A percentile compares a stretch with the other conserved stretches of the same genome.
Conservation (phyloP, 37 sponge, comb jelly and placozoan species). For the Spongilla lacustris region DNA sequence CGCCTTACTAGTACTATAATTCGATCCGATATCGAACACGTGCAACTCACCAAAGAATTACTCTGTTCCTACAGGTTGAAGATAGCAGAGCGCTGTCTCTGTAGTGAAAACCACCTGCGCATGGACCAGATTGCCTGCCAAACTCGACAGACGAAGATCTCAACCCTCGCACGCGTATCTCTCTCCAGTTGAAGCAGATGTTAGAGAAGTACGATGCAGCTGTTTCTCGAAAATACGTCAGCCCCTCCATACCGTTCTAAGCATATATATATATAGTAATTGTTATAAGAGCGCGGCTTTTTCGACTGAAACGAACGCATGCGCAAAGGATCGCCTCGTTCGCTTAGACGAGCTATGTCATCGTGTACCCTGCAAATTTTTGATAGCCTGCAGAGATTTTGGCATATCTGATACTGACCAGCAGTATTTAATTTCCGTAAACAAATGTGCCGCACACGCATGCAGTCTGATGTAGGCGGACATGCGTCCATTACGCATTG, state of each 20-base stretch:
- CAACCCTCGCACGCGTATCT: slow-evolving; percentile 9
- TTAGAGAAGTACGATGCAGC: slow-evolving; percentile 20
- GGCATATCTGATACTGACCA: too few species aligned
- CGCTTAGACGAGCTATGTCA: too few species aligned
- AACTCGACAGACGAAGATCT: neutral
- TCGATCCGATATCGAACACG: too few species aligned
- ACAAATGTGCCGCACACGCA: too few species aligned
- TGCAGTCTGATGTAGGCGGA: neutral
- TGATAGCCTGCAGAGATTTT: too few species aligned
- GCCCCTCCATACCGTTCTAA: neutral
- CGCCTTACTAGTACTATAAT: too few species aligned
- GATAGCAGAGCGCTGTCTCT: slow-evolving; percentile 15
- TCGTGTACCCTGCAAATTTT: too few species aligned
- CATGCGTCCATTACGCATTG: neutral
- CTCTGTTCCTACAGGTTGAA: slow-evolving; percentile 59
- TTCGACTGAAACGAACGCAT: neutral
- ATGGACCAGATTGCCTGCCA: neutral
- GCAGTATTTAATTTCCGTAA: too few species aligned
- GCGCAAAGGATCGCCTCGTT: neutral
- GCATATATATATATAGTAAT: neutral
- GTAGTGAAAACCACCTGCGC: slow-evolving; percentile 49
- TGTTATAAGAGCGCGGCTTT: neutral
- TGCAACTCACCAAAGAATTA: slow-evolving; percentile 51
- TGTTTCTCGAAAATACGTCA: slow-evolving; percentile 20
- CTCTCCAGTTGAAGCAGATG: slow-evolving; percentile 30